Percentiles rank a stretch among this genome's conserved stretches.
Evolutionary conservation across 2,113 vertebrate species (phyloP).

Genomic region (Catharus bicknelli): DNA sequence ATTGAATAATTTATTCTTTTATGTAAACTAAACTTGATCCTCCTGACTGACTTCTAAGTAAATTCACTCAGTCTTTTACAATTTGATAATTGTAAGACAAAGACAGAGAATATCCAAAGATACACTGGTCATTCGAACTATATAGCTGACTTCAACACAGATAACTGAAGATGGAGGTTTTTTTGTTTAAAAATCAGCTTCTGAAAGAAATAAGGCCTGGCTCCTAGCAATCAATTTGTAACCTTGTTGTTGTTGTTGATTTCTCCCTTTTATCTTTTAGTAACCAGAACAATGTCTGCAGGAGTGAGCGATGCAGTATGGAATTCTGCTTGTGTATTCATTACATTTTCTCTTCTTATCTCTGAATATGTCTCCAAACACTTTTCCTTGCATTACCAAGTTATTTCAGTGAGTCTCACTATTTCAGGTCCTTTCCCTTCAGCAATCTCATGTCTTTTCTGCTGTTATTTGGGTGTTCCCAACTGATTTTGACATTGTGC

Average conservation of each 20-base stretch:
- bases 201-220: neutral
- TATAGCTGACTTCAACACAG: neutral
- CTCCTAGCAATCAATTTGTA: neutral
- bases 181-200: neutral
- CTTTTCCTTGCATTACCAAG: neutral
- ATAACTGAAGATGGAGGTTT: neutral
- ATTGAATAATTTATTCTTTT: constrained; percentile 8
- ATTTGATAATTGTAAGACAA: neutral
- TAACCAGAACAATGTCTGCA: neutral
- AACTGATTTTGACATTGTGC: neutral
- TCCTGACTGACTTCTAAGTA: neutral
- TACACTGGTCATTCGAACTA: neutral
- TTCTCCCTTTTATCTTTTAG: neutral
- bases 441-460: neutral
- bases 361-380: neutral
- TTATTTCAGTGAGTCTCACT: neutral
- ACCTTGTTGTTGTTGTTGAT: neutral
- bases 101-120: neutral
- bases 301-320: neutral
- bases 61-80: constrained; percentile 5
- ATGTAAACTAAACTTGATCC: neutral
- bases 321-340: neutral
- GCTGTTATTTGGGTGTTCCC: neutral
- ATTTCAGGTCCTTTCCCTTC: neutral
- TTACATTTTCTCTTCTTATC: neutral